Percentiles rank a stretch among this genome's conserved stretches.
Evolutionary conservation across 2,113 vertebrate genomes (phyloP).

Genomic region (Brachirus orientalis): DNA sequence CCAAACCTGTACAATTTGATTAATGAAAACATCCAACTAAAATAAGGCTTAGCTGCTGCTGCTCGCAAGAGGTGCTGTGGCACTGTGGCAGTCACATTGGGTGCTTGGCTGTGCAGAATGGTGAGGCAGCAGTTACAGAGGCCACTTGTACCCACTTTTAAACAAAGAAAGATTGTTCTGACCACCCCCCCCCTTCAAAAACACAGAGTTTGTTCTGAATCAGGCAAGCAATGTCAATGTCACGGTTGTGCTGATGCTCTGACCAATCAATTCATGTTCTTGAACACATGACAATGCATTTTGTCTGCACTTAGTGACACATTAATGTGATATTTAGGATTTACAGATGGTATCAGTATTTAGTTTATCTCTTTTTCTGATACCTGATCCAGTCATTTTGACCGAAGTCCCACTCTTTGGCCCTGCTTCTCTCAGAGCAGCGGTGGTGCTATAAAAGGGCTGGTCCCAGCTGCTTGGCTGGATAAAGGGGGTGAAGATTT

Average conservation of each 20-base stretch:
- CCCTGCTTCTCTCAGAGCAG: conserved; percentile 57
- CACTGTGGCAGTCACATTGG: conserved; percentile 41
- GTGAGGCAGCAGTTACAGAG: conserved; percentile 71
- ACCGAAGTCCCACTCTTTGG: conserved; percentile 3
- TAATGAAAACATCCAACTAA: conserved; percentile 44
- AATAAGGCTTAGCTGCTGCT: conserved; percentile 45
- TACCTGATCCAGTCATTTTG: no score
- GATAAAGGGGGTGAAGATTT: conserved; percentile 40
- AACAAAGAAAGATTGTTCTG: conserved; percentile 74
- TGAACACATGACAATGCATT: no score
- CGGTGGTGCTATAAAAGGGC: conserved; percentile 70
- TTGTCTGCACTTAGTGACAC: no score
- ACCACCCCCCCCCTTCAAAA: conserved; percentile 34
- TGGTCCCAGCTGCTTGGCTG: conserved; percentile 71
- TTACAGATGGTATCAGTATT: no score
- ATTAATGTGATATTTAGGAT: no score
- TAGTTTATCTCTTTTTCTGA: no score
- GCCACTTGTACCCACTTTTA: conserved; percentile 61
- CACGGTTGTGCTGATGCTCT: no score
- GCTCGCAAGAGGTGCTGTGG: conserved; percentile 32
- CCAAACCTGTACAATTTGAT: conserved; percentile 39
- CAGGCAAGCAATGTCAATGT: conserved; percentile 33
- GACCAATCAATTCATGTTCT: no score
- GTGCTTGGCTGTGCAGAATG: conserved; percentile 51
- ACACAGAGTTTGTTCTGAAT: conserved; percentile 55